A percentile compares a stretch with the other conserved stretches of the same genome.
These are phyloP conservation scores for Papilio aristodemus DNA, from an alignment of 1,140 invertebrate species.

Conservation along the genomic window DNA sequence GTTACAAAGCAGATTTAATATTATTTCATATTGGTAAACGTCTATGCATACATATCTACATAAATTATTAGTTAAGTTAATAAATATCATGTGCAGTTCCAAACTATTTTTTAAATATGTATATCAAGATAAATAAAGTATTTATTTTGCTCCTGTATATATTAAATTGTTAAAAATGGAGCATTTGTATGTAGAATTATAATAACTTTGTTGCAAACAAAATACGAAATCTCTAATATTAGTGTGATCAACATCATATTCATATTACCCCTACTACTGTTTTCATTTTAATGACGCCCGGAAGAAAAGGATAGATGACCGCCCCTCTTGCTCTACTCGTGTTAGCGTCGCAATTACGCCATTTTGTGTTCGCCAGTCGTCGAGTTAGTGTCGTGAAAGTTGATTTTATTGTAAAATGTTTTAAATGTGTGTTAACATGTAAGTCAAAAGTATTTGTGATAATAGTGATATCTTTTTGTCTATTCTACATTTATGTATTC, in stretches of 20 bases:
- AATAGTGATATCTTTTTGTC: background rate
- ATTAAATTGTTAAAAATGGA: too few species aligned
- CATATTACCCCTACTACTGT: background rate
- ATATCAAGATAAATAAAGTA: too few species aligned
- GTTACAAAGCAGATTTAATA: too few species aligned
- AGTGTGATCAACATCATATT: background rate
- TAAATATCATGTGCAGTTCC: too few species aligned
- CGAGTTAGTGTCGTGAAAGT: background rate
- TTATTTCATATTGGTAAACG: too few species aligned
- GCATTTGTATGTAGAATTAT: too few species aligned
- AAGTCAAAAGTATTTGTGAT: background rate
- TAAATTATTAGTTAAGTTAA: too few species aligned
- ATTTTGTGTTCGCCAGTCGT: conserved; percentile 1
- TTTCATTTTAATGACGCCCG: background rate
- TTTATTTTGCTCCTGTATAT: too few species aligned
- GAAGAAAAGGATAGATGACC: background rate
- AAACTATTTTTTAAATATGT: too few species aligned
- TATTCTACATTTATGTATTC: background rate
- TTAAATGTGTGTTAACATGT: background rate
- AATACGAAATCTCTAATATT: background rate
- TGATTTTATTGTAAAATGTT: background rate
- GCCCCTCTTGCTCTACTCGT: background rate
- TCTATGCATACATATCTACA: too few species aligned
- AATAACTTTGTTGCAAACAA: background rate
- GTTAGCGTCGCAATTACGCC: background rate